Base-by-base conservation (phyloP, 2,888 invertebrate species). In the Emmelina monodactyla region DNA sequence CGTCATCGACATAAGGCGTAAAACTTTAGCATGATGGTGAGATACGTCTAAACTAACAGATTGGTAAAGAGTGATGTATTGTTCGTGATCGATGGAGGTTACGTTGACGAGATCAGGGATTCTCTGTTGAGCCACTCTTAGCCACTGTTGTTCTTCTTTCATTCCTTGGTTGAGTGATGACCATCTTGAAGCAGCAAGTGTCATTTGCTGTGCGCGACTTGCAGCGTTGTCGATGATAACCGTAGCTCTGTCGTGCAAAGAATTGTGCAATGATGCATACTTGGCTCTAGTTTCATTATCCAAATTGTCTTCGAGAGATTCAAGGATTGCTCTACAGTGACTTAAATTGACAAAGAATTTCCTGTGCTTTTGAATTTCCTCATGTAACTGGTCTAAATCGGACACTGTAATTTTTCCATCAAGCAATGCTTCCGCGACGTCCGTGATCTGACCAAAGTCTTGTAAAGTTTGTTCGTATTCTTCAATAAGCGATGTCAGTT, bases 301-400 rank as follows among this genome's bases (percentile, higher is more conserved):
- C 25, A 94, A 78, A 57, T 92, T 91, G 44, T 88, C 88, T 65
- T 92, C 92, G 14, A 94, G 67, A 0, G 92, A 92, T 62, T 94
- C 93, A 25, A 94, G 73, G 50, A 94, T 91, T 9, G 89, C 91
- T 47, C 91, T 83, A 53, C 94, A 94, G 46, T 93, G 92, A 51
- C 92, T 93, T 6, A 94, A 66, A 49, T 92, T 93, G 0, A 92
- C 90, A 55, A 94, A 94, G 79, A 94, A 93, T 55, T 91, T 92
- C 25, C 93, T 83, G 52, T 93, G 92, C 56, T 91, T 93, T 52
- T 92, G 92, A 71, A 94, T 91, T 72, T 93, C 93, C 52, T 92
- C 91, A 52, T 91, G 91, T n/a, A 94, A 70, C 50, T 92, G 90
- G 49, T 89, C 87, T 40, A 92, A 71, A 46, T 87, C 87, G 22